Evolutionary conservation across 1,140 invertebrate genomes (phyloP).

Genomic region (Pseudomyrmex dendroicus): DNA sequence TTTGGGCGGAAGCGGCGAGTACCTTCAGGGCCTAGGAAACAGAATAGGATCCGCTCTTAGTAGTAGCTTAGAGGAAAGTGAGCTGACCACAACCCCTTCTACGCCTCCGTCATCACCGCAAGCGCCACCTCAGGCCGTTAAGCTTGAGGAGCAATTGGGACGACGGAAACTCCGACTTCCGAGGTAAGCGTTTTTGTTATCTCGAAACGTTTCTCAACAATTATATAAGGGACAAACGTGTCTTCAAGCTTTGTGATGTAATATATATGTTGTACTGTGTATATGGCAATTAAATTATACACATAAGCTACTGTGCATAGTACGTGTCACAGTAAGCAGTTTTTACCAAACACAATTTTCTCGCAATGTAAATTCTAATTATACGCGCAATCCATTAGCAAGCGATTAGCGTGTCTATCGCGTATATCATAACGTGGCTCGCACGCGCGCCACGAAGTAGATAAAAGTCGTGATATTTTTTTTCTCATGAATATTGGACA

Average conservation of each 20-base stretch:
- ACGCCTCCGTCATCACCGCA: conserved; percentile 74
- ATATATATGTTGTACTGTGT: background rate
- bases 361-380: conserved; percentile 36
- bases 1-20: conserved; percentile 82
- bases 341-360: background rate
- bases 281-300: background rate
- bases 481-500: conserved; percentile 24
- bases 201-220: background rate
- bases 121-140: conserved; percentile 54
- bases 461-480: conserved; percentile 20
- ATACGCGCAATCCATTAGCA: conserved; percentile 14
- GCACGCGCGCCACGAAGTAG: background rate
- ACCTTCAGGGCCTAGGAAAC: conserved; percentile 82
- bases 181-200: conserved; percentile 71
- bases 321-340: too few relatives aligned
- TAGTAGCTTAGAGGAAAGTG: conserved; percentile 83
- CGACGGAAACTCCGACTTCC: conserved; percentile 78
- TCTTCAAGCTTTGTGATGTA: background rate
- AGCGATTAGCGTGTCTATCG: background rate
- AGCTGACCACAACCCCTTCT: conserved; percentile 78
- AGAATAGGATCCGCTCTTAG: conserved; percentile 83
- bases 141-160: conserved; percentile 57
- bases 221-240: background rate
- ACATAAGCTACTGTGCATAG: background rate
- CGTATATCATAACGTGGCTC: background rate